phyloP scores from a whole-genome alignment of 37 sponge, comb jelly and placozoan species.

The Crambe crambe region DNA sequence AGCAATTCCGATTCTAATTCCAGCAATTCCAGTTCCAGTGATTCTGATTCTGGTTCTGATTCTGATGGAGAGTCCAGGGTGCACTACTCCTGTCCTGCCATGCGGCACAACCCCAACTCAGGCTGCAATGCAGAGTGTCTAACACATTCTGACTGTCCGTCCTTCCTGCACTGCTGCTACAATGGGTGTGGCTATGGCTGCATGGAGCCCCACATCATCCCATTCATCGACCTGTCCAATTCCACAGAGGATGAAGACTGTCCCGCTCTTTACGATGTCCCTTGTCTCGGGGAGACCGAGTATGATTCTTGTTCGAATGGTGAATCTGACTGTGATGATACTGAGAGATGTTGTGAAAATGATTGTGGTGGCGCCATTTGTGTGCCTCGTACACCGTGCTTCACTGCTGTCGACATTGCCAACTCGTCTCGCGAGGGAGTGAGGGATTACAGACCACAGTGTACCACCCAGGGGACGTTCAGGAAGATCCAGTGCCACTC shows the following conservation, averaged over 20 bases:
- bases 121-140: constrained; percentile 34
- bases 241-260: background rate
- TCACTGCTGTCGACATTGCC: background rate
- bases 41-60: no score
- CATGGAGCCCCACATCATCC: constrained; percentile 19
- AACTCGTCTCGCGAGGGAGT: constrained; percentile 1
- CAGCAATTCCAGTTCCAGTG: no score
- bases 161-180: constrained; percentile 47
- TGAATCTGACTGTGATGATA: background rate
- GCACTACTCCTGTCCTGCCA: constrained; percentile 32
- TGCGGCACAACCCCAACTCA: background rate
- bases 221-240: constrained; percentile 18
- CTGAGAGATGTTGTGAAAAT: constrained; percentile 33
- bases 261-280: constrained; percentile 2
- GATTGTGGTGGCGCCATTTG: constrained; percentile 20
- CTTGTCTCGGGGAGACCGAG: background rate
- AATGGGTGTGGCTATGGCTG: constrained; percentile 67
- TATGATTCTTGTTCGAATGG: background rate
- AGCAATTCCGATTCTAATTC: no score
- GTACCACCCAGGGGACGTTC: constrained; percentile 30
- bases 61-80: no score
- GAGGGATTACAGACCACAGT: constrained; percentile 33
- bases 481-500: constrained; percentile 37
- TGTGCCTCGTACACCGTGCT: background rate
- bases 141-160: constrained; percentile 26